Evolutionary conservation across 2,797 vertebrate genomes (phyloP), one percentile per base, ranked within the genome.

Genomic region (Lithobates pipiens): DNA sequence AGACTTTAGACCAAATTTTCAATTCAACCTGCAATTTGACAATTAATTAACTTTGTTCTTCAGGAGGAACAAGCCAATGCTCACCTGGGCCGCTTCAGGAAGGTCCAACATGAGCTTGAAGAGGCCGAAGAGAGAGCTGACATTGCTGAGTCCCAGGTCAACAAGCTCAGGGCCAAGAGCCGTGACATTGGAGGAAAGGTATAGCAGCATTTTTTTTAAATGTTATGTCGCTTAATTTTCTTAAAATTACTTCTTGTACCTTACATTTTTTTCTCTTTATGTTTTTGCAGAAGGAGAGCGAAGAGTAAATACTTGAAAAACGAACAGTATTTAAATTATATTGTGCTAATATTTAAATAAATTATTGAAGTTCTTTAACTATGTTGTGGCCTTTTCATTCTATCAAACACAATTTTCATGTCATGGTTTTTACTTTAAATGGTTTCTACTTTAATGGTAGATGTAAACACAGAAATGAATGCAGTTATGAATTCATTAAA

Each of bases 41-140:
- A 11, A 46, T 46, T 69, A 5, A 11, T 46, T 23, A 23, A 65
- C 25, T 15, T 16, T 69, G n/a, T 7, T 63, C 9, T 29, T 1
- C 61, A 97, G 96, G 97, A 98, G 92, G 96, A 97, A 83, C 94
- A 94, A 7, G 95, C 96, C 23, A 98, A 97, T 3, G 72, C 88
- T 69, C 96, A 96, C 88, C 87, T 97, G 13, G 90, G 95, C 90
- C 96, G 96, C 90, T 89, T 96, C 74, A 95, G 96, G 84, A 97
- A 97, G 89, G 89, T 97, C 82, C 97, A 99, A 90, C 97, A 99
- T 0, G 96, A 99, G 91, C 93, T 98, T 87, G 96, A 98, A 86
- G 96, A 98, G 86, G 96, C 96, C 0, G 95, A 98, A 89, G 97
- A 98, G 87, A 90, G 97, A 46, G 96, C 97, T 0, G 97, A 98